Percentiles rank a stretch among this genome's conserved stretches.
These are phyloP conservation scores for Polia nebulosa DNA, from an alignment of 2,888 invertebrate genomes.

Conservation along the genomic window DNA sequence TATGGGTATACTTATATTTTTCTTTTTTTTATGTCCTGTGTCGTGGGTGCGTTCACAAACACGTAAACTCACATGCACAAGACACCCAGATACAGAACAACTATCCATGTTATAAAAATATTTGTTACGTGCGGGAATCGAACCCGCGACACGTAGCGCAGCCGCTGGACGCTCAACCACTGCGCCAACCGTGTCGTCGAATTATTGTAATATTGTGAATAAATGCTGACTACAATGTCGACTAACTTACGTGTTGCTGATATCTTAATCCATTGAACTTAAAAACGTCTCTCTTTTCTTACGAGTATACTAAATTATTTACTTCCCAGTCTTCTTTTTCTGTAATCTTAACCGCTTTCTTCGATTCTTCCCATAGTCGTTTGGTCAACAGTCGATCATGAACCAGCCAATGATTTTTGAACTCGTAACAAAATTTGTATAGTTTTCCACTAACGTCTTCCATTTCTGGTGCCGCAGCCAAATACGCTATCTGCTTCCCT, in stretches of 20 bases:
- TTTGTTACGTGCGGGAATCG: no score
- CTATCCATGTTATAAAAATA: no score
- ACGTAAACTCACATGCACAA: no score
- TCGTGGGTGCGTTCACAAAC: no score
- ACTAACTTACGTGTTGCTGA: background rate
- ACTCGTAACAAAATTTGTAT: slow-evolving; percentile 81
- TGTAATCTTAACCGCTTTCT: slow-evolving; percentile 78
- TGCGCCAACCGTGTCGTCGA: no score
- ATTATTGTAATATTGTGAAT: background rate
- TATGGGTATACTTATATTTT: no score
- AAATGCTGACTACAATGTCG: slow-evolving; percentile 24
- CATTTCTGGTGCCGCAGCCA: slow-evolving; percentile 79
- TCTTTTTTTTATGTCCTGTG: no score
- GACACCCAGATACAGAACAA: no score
- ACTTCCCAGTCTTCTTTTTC: slow-evolving; percentile 80
- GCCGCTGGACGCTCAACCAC: no score
- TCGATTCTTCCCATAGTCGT: slow-evolving; percentile 80
- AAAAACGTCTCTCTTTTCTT: background rate
- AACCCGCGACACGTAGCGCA: no score
- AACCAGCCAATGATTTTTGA: slow-evolving; percentile 80
- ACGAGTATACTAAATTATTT: slow-evolving; percentile 1
- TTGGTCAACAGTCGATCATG: slow-evolving; percentile 73
- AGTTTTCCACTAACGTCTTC: slow-evolving; percentile 77
- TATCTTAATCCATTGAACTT: background rate
- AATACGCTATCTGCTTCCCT: slow-evolving; percentile 78